A percentile compares a stretch with the other conserved stretches of the same genome.
Conservation (phyloP, 1,140 invertebrate genomes). For the Drosophila malerkotliana region DNA sequence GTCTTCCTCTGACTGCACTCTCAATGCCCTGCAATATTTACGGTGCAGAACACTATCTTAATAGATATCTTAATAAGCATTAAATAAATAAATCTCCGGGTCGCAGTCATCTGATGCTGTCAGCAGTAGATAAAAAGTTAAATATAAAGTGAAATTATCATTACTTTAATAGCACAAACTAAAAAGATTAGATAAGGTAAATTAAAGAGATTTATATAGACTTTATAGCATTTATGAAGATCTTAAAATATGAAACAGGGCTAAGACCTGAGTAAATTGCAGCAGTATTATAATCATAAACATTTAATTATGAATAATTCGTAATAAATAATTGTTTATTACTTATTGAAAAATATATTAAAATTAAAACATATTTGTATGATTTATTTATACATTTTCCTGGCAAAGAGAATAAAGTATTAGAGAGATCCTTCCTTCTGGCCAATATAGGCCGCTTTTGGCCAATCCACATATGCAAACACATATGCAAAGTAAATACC, state of each 20-base stretch:
- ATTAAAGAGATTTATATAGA: background rate
- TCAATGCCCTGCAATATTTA: conserved; percentile 15
- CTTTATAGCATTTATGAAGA: too few species aligned
- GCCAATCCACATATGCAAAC: conserved; percentile 40
- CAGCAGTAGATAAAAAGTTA: background rate
- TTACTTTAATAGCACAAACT: background rate
- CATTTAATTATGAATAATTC: too few species aligned
- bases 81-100: background rate
- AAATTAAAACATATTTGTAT: background rate
- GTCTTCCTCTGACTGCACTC: background rate
- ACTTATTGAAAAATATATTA: background rate
- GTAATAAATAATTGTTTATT: background rate
- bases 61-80: background rate
- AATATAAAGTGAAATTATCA: background rate
- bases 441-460: background rate
- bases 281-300: too few species aligned
- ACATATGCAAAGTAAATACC: conserved; percentile 79
- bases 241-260: too few species aligned
- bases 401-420: conserved; percentile 8
- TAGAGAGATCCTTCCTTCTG: background rate
- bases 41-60: background rate
- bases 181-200: conserved; percentile 5
- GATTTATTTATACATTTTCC: background rate
- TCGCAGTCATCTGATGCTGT: conserved; percentile 27
- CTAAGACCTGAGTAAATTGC: too few species aligned